Evolutionary conservation across 2,113 vertebrate genomes (phyloP).

Genomic region (Oxyura jamaicensis): DNA sequence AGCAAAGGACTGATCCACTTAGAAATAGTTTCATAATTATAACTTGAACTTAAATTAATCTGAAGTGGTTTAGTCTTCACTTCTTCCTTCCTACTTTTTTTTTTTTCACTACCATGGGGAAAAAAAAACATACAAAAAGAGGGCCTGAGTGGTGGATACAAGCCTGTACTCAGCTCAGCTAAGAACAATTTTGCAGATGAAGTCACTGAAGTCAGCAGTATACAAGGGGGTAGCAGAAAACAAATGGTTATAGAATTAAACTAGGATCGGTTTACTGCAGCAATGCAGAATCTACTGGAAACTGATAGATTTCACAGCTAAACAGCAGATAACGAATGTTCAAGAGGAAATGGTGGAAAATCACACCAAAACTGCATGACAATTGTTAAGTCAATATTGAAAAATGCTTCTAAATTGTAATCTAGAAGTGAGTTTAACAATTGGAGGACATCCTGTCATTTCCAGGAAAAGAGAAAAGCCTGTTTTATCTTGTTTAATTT

Average conservation of each 20-base stretch:
- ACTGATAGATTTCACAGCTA: neutral
- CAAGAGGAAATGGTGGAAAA: neutral
- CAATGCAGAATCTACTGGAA: rapidly evolving
- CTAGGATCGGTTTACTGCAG: neutral
- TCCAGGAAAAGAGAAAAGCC: neutral
- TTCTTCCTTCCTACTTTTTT: neutral
- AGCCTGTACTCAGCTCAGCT: neutral
- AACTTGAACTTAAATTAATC: neutral
- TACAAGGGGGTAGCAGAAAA: neutral
- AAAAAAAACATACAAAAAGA: neutral
- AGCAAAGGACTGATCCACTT: neutral
- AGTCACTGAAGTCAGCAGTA: neutral
- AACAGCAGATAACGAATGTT: neutral
- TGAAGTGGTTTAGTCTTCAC: neutral
- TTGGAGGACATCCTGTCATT: neutral
- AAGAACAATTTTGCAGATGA: neutral
- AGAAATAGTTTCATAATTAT: neutral
- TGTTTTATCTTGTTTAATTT: neutral
- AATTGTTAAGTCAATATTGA: neutral
- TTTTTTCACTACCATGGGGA: neutral
- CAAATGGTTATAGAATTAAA: neutral
- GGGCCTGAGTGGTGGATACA: neutral
- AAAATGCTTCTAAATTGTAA: neutral
- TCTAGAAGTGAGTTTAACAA: neutral
- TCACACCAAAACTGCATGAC: neutral